phyloP scores from a whole-genome alignment of 2,888 invertebrate genomes.

The Morinoia aosen region DNA sequence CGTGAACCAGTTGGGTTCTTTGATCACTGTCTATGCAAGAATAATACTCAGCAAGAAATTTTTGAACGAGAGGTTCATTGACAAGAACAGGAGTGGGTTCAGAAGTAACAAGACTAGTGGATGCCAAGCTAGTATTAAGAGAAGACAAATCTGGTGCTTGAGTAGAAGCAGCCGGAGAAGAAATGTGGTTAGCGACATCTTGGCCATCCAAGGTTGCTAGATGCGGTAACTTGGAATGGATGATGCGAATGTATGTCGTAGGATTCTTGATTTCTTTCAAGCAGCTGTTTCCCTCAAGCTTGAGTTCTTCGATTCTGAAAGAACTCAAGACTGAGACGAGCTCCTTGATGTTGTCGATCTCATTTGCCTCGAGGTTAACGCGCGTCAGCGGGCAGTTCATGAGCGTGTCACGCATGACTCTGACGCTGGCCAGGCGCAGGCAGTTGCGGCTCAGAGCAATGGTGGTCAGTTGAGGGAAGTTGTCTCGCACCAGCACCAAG shows the following conservation, averaged over 20 bases:
- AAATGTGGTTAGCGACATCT: not conserved
- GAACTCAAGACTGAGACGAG: not conserved
- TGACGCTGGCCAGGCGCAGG: conserved; percentile 21
- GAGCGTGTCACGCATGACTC: not conserved
- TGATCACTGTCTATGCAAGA: conserved; percentile 21
- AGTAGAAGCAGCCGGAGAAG: not conserved
- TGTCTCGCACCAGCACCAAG: not conserved
- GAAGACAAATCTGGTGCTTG: not conserved
- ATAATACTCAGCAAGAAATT: conserved; percentile 36
- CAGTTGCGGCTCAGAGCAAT: not conserved
- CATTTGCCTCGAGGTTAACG: not conserved
- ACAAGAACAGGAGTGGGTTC: conserved; percentile 16
- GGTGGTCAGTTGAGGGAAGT: not conserved
- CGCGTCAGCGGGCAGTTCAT: conserved; percentile 1
- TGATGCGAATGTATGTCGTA: not conserved
- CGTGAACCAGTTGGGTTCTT: conserved; percentile 36
- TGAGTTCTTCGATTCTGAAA: conserved; percentile 8
- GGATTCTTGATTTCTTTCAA: conserved; percentile 44
- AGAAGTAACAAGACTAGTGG: not conserved
- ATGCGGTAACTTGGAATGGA: not conserved
- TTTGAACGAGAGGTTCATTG: conserved; percentile 5
- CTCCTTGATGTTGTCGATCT: conserved; percentile 32
- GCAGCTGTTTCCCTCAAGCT: conserved; percentile 13
- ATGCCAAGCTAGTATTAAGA: conserved; percentile 1
- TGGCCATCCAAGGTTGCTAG: conserved; percentile 14